Base-by-base conservation (phyloP, 2,888 invertebrate species). In the Volucella zonaria region DNA sequence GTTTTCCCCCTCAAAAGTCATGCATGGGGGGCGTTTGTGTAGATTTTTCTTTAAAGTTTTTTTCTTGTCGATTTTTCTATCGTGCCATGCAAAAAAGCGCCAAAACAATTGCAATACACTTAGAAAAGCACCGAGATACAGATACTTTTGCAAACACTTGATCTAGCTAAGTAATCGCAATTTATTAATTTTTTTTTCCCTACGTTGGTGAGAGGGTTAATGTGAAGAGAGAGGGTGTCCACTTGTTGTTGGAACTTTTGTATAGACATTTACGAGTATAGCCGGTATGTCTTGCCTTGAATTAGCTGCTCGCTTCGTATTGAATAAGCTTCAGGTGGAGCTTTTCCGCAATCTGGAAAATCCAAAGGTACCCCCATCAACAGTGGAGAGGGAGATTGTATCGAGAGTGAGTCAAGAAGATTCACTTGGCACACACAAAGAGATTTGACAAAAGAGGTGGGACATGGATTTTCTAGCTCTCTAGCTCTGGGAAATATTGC, bases 161-260 rank as follows among this genome's bases (percentile, higher is more conserved):
- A 85, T 85, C 81, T 81, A 71, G 68, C 81, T 85, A 67, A 61
- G 83, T 80, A 66, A 85, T 80, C 76, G 80, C 80, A 85, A 85
- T 85, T 85, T 85, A 85, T 85, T 83, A 71, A 80, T 75, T 2
- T 80, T 80, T 58, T 49, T 23, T 56, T 56, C 62, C 11, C 31
- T 6, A 31, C 6, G 31, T 31, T 31, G 31, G 31, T 31, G 51
- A 43, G 45, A 56, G 0, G 83, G 31, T 31, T 31, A 6, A 6
- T 6, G 61, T 2, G 74, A 67, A 18, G 68, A 64, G 18, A 73
- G 47, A 47, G 64, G 58, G 45, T 0, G 6, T 31, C 4, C 51
- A 52, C 51, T 62, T 73, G 79, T 64, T 58, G 79, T 38, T 54
- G 51, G 40, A 49, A 23, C 12, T 42, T 14, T 40, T 6, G 58